Evolutionary conservation across 1,140 invertebrate species (phyloP).

Genomic region (Halictus rubicundus): DNA sequence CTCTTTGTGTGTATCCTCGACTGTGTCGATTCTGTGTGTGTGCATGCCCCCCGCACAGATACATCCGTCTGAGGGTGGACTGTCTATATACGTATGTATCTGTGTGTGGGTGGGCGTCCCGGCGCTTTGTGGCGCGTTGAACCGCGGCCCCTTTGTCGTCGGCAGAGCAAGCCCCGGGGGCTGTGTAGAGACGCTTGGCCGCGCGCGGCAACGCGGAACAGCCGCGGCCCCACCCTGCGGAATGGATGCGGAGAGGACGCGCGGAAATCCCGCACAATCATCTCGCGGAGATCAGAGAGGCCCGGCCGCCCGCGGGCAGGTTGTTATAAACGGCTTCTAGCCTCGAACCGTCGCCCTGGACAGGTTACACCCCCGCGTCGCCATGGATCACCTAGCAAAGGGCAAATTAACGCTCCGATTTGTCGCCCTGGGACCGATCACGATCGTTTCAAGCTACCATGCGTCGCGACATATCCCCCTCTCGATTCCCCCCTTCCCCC

Average conservation of each 20-base stretch:
- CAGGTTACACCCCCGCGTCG: conserved; percentile 34
- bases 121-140: conserved; percentile 80
- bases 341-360: conserved; percentile 17
- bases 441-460: background rate
- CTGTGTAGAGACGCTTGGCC: conserved; percentile 67
- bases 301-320: conserved; percentile 67
- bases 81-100: background rate
- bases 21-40: conserved; percentile 7
- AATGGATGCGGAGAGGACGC: conserved; percentile 19
- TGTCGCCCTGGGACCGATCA: background rate
- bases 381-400: conserved; percentile 47
- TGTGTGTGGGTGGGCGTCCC: conserved; percentile 71
- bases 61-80: conserved; percentile 31
- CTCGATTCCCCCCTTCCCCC: no score
- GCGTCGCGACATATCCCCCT: background rate
- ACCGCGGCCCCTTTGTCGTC: conserved; percentile 78
- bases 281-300: conserved; percentile 72
- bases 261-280: conserved; percentile 71
- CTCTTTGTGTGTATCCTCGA: background rate
- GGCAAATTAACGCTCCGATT: conserved; percentile 41
- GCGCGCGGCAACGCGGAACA: conserved; percentile 63
- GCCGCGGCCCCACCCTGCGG: conserved; percentile 50
- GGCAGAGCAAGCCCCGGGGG: conserved; percentile 61
- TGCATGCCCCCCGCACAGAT: background rate
- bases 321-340: conserved; percentile 74